Evolutionary conservation across 2,113 vertebrate genomes (phyloP).

Genomic region (Apistogramma diplotaenia): DNA sequence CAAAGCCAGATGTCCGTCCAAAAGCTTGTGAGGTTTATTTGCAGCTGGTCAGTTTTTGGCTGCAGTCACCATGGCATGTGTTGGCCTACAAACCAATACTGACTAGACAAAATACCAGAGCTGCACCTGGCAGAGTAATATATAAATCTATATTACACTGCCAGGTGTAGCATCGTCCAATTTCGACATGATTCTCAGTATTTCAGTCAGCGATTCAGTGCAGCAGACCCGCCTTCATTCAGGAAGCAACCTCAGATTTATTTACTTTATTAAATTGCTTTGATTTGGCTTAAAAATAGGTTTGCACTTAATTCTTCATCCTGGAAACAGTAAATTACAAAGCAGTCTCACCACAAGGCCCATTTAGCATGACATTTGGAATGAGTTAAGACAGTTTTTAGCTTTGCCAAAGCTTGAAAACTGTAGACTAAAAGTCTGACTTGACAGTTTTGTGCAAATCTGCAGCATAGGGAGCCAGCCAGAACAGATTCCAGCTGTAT

Average conservation of each 20-base stretch:
- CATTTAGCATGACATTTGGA: not conserved
- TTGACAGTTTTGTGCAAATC: not conserved
- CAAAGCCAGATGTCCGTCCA: not conserved
- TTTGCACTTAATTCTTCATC: not conserved
- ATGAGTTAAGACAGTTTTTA: not conserved
- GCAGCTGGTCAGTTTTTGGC: slow-evolving; percentile 13
- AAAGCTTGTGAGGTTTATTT: not conserved
- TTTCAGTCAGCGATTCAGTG: not conserved
- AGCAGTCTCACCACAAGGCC: not conserved
- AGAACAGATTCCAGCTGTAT: not conserved
- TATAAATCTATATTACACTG: not conserved
- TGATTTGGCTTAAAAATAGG: not conserved
- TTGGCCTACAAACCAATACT: not conserved
- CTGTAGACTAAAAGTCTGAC: not conserved
- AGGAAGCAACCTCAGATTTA: not conserved
- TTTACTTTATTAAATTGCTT: not conserved
- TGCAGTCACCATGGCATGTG: not conserved
- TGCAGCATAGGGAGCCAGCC: not conserved
- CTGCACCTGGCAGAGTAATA: not conserved
- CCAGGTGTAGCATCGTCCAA: not conserved
- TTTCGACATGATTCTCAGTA: not conserved
- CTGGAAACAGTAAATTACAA: not conserved
- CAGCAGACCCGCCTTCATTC: not conserved
- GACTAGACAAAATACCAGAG: not conserved
- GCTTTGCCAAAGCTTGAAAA: not conserved